A percentile compares a stretch with the other conserved stretches of the same genome.
Conservation (phyloP, 2,113 vertebrate species). For the Crocuta crocuta region DNA sequence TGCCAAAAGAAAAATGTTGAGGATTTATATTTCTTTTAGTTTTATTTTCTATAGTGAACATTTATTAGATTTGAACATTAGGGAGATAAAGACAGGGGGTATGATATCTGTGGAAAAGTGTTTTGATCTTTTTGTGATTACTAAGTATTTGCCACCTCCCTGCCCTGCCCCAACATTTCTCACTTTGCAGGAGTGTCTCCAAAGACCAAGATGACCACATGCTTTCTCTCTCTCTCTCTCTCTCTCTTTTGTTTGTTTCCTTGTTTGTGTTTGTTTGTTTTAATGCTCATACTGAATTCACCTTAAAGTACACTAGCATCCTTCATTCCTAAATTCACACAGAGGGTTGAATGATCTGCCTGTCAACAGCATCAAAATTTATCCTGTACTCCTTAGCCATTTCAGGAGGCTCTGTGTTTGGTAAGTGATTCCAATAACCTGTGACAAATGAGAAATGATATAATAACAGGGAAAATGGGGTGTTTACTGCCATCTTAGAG, state of each 20-base stretch:
- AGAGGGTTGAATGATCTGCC: accelerated
- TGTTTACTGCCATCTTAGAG: neutral
- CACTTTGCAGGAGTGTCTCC: neutral
- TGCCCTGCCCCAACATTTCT: neutral
- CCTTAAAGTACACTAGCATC: neutral
- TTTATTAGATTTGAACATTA: neutral
- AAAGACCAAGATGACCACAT: neutral
- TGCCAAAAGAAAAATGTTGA: neutral
- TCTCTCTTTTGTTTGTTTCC: neutral
- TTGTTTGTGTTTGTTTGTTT: no score
- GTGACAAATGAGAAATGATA: neutral
- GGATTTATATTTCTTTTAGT: neutral
- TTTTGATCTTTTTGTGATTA: neutral
- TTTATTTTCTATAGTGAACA: neutral
- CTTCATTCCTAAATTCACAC: neutral
- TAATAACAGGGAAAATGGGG: neutral
- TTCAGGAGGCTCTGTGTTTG: neutral
- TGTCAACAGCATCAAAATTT: neutral
- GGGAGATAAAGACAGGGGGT: neutral
- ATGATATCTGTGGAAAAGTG: neutral
- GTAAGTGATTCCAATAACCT: neutral
- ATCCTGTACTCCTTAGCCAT: neutral
- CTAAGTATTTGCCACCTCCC: neutral
- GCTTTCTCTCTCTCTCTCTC: neutral
- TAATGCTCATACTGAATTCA: neutral